Base-by-base conservation (phyloP, 2,888 invertebrate species). In the Willowsia nigromaculata region DNA sequence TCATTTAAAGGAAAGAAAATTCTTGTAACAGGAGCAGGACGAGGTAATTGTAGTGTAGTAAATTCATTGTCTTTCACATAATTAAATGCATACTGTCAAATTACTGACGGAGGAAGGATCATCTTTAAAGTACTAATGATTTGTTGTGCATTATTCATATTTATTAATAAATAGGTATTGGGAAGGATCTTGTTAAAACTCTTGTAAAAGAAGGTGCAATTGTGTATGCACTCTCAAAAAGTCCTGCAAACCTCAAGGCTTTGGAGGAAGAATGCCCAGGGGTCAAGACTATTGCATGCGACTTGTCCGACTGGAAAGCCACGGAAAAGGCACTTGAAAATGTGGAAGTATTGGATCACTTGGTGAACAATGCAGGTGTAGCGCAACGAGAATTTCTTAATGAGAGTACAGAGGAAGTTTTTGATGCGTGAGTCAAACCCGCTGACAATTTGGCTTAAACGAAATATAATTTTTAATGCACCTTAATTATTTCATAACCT, bases 301-400 rank as follows among this genome's bases (percentile, higher is more conserved):
- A 98, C 93, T 93, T 98, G 37, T 94, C 94, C 7, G 95, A 97
- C 93, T 98, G 98, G 98, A 94, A 96, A 1, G 95, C 95, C 89
- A 96, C 97, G 0, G 95, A 96, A 90, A 93, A 95, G 90, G 95
- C 94, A 0, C 93, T 97, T 0, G 81, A 65, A 56, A 94, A 95
- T 91, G 95, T 96, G 25, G 96, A 96, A 0, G 94, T 95, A 85
- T 95, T 98, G 91, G 97, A 98, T 94, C 95, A 97, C 7, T 94
- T 98, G 43, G 97, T 98, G 0, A 98, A 98, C 93, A 98, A 98
- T 95, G 98, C 98, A 1, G 98, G 96, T 0, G 94, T 97, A 27
- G 96, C 96, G 1, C 93, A 95, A 62, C 95, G 97, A 47, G 96
- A 96, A 91, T 95, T 96, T 0, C 96, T 98, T 93, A 94, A 96